Percentiles rank a stretch among this genome's conserved stretches.
Conservation (phyloP, 2,888 invertebrate species). For the Xylophagus ater region DNA sequence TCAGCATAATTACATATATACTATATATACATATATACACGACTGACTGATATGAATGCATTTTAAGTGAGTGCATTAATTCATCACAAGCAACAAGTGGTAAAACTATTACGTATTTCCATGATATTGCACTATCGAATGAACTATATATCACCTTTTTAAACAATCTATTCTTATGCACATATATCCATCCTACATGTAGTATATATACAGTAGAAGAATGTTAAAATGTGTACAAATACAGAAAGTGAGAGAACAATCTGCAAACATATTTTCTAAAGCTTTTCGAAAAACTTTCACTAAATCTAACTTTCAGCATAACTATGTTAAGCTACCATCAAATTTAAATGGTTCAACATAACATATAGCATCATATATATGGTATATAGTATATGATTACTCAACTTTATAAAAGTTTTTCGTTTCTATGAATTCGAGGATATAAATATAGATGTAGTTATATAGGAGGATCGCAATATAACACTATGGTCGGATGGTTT, state of each 20-base stretch:
- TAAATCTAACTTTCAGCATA: constrained; percentile 16
- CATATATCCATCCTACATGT: constrained; percentile 2
- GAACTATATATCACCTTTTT: background rate
- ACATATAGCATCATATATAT: background rate
- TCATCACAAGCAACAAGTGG: constrained; percentile 18
- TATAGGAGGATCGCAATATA: no score
- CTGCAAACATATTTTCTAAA: constrained; percentile 18
- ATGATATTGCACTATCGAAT: background rate
- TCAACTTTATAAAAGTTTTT: no score
- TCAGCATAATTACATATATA: no score
- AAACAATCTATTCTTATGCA: constrained; percentile 25
- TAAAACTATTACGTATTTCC: constrained; percentile 21
- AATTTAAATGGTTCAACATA: no score
- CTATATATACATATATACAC: no score
- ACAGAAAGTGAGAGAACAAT: constrained; percentile 18
- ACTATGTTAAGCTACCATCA: constrained; percentile 12
- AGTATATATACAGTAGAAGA: background rate
- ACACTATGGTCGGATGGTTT: no score
- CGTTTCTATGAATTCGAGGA: no score
- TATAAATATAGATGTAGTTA: no score
- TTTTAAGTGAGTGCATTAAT: constrained; percentile 13
- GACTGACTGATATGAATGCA: no score
- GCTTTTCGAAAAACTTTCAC: constrained; percentile 17
- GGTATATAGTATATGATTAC: background rate
- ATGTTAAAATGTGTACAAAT: background rate